Base-by-base conservation (phyloP, 1,140 invertebrate genomes). In the Drosophila elegans region DNA sequence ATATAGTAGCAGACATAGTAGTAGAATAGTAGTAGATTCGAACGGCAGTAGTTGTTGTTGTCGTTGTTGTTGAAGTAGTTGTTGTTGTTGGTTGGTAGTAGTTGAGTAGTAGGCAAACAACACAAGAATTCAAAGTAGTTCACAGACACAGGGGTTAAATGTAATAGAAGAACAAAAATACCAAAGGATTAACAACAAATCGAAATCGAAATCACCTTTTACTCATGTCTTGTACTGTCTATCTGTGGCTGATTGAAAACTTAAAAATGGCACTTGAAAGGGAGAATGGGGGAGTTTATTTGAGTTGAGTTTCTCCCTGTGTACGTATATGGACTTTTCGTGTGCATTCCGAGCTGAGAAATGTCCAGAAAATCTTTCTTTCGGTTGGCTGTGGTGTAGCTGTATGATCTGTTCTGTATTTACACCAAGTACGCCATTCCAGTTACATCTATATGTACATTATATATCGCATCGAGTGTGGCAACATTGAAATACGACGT, bases 121-220 rank as follows among this genome's bases (percentile, higher is more conserved):
- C 74, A 72, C 49, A 78, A 76, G 74, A 54, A 83, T 74, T 75
- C 38, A 75, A 66, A 83, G 73, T 62, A 75, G 71, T 71, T 75
- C 62, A 85, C 81, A 84, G 64, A 78, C 68, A 75, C 54, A 86
- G 66, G 56, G 75, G 72, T 88, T 73, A 76, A 82, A 78, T 59
- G 80, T 72, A 88, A 76, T 77, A 85, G 78, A 86, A 83, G 74
- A 88, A 86, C 69, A 75, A 59, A 89, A 88, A 74, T 66, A 71
- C 63, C 51, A 71, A 71, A 55, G 69, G 51, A 71, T 71, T 71
- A 71, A 71, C 64, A 71, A 71, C 68, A 71, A 41, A 71, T 71
- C 34, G 68, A 57, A 71, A 71, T 57, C 53, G 55, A 45, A 71
- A 42, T 57, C 49, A 52, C 49, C 32, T 36, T 72, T 71, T 69